A percentile compares a stretch with the other conserved stretches of the same genome.
Evolutionary conservation across 2,113 vertebrate species (phyloP).

Genomic region (Nibea albiflora): DNA sequence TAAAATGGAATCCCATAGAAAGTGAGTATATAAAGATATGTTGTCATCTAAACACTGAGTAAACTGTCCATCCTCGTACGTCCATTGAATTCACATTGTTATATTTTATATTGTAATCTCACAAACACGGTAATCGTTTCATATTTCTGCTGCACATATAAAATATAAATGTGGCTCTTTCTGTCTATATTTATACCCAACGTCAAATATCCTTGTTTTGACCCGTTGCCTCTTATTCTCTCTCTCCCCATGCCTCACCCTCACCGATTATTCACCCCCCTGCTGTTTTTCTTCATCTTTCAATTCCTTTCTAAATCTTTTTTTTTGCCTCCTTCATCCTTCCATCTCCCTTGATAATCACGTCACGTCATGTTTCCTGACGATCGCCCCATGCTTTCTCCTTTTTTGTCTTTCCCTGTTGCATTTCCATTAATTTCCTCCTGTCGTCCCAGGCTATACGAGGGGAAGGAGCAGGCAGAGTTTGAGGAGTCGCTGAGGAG

Average conservation of each 20-base stretch:
- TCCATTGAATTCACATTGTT: not conserved
- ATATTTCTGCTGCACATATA: not conserved
- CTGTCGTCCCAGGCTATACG: constrained; percentile 87
- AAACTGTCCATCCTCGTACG: not conserved
- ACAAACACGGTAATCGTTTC: not conserved
- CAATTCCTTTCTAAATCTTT: not conserved
- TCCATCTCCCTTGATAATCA: not conserved
- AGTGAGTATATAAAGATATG: not conserved
- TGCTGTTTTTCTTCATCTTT: constrained; percentile 15
- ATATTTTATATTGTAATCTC: not conserved
- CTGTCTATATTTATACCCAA: not conserved
- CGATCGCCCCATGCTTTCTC: not conserved
- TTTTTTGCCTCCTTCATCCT: not conserved
- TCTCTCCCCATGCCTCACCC: not conserved
- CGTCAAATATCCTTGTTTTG: not conserved
- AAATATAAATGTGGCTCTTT: not conserved
- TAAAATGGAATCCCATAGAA: too few relatives aligned
- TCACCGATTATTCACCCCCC: not conserved
- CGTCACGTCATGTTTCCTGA: not conserved
- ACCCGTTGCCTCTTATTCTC: not conserved
- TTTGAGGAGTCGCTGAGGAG: constrained; percentile 95
- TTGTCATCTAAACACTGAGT: not conserved
- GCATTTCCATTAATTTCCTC: constrained; percentile 22
- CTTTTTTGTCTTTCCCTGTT: not conserved
- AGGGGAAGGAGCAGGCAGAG: constrained; percentile 95